Base-by-base conservation (phyloP, 2,113 vertebrate genomes). In the Gambusia holbrooki region DNA sequence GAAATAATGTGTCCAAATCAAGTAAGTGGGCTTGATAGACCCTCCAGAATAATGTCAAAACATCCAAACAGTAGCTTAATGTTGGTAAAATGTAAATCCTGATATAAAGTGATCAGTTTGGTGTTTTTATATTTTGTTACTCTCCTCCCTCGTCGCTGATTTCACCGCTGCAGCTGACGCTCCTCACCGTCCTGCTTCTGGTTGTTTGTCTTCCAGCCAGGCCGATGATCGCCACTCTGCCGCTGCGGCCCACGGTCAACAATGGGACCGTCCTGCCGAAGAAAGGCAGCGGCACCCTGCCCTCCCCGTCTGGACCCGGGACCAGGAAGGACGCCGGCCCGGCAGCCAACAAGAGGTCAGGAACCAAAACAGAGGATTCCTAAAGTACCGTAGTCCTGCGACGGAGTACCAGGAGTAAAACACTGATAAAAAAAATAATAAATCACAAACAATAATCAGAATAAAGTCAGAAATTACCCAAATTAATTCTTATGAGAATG, bases 231-330 rank as follows among this genome's bases (percentile, higher is more conserved):
- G 96, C 96, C 91, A 94, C 97, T 60, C 89, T 99, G 91, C 97
- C 97, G 15, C 88, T 98, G 82, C 94, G 96, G 90, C 94, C 95
- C 81, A 95, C 94, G 15, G 95, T 99, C 78, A 98, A 97, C 94
- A 99, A 98, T 45, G 98, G 97, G 85, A 96, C 96, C 35, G 93
- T 98, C 88, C 90, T 98, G 96, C 97, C 97, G 96, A 98, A 98
- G 96, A 99, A 98, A 92, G 89, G 94, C 79, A 92, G 95, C 48
- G 90, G 95, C 82, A 96, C 96, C 75, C 95, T 98, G 70, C 96
- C 97, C 15, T 98, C 97, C 33, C 96, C 97, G 1, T 98, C 96
- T 9, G 96, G 96, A 90, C 84, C 93, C 87, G 96, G 96, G 88
- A 89, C 93, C 92, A 96, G 96, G 89, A 99, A 97, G 88, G 97